Evolutionary conservation across 2,888 invertebrate species (phyloP).

Genomic region (Clusia tigrina): DNA sequence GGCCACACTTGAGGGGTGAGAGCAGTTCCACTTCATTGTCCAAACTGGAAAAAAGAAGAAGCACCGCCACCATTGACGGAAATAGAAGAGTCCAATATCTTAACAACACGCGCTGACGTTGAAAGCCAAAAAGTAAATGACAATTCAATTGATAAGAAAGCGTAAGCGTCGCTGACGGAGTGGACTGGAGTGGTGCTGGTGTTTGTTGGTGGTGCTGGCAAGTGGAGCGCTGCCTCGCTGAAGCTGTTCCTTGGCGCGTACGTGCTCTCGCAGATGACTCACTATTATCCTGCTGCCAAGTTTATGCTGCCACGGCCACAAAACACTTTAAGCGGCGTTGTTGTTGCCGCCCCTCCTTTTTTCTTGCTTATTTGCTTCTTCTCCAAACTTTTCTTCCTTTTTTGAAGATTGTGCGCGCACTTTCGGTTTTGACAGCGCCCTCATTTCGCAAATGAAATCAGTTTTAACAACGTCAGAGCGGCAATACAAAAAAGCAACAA

Average conservation of each 20-base stretch:
- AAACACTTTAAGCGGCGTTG: neutral
- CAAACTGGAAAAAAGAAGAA: too few species aligned
- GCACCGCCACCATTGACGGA: too few species aligned
- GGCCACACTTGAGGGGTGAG: neutral
- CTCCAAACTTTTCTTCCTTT: neutral
- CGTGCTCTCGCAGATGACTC: neutral
- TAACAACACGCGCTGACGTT: neutral
- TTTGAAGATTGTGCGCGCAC: neutral
- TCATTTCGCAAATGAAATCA: neutral
- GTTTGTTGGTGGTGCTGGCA: too few species aligned
- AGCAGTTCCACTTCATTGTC: slow-evolving; percentile 7
- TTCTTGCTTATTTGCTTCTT: neutral
- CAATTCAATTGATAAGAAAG: neutral
- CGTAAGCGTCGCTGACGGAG: neutral
- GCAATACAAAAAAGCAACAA: neutral
- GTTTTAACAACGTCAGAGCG: neutral
- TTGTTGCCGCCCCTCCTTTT: neutral
- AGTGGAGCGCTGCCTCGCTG: too few species aligned
- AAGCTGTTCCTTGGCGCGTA: neutral
- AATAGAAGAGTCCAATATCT: neutral
- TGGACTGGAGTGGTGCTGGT: too few species aligned
- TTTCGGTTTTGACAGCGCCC: neutral
- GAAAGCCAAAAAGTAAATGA: neutral
- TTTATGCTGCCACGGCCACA: neutral
- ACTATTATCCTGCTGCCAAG: neutral